phyloP scores from a whole-genome alignment of 2,797 vertebrate genomes.

The Brotula barbata region DNA sequence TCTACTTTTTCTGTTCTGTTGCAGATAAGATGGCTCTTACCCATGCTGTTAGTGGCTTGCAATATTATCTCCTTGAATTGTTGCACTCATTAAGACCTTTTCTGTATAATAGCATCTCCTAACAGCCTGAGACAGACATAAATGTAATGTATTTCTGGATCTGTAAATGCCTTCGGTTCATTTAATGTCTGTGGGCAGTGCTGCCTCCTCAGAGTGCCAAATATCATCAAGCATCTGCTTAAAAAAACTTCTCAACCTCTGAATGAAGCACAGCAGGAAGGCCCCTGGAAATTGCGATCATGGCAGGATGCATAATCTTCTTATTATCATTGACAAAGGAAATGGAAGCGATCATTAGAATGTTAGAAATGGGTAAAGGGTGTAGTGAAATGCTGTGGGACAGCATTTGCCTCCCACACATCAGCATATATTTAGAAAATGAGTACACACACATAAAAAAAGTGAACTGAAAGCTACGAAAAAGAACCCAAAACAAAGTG shows the following conservation, averaged over 20 bases:
- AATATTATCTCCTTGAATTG: constrained; percentile 19
- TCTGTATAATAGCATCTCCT: constrained; percentile 26
- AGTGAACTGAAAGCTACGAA: constrained; percentile 1
- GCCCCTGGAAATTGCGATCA: constrained; percentile 69
- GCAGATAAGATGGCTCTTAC: background rate
- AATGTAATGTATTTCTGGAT: constrained; percentile 40
- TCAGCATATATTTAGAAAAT: constrained; percentile 22
- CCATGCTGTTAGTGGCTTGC: constrained; percentile 23
- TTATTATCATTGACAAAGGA: constrained; percentile 50
- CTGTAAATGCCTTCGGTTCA: constrained; percentile 44
- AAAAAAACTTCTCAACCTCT: constrained; percentile 76
- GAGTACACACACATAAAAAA: constrained; percentile 10
- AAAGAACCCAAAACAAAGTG: background rate
- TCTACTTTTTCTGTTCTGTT: background rate
- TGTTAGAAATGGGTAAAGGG: constrained; percentile 26
- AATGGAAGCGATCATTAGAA: constrained; percentile 52
- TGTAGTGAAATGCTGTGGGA: constrained; percentile 28
- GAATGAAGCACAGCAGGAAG: constrained; percentile 71
- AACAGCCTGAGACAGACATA: constrained; percentile 28
- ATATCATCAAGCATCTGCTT: constrained; percentile 54
- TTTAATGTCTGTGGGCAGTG: constrained; percentile 52
- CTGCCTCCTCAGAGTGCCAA: constrained; percentile 35
- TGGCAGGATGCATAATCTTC: constrained; percentile 49
- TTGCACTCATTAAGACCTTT: constrained; percentile 18
- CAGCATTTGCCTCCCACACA: constrained; percentile 44